Conservation (phyloP, 2,797 vertebrate species). For the Gymnothorax reevesii region DNA sequence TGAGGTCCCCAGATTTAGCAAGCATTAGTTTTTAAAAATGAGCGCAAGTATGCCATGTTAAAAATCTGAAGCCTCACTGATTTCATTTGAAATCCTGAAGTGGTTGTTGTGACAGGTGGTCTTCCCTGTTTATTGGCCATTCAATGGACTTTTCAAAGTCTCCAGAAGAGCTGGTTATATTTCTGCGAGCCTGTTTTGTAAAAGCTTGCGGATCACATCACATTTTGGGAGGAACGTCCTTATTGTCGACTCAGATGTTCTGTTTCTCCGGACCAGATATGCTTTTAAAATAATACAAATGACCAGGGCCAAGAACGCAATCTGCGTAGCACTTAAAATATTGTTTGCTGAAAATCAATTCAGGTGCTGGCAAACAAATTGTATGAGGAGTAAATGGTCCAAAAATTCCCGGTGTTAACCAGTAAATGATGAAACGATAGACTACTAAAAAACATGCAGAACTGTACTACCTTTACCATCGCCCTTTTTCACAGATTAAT, state of each 20-base stretch:
- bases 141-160: too few relatives aligned
- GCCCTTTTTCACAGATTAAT: too few relatives aligned
- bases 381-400: not conserved
- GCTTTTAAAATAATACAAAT: not conserved
- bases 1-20: not conserved
- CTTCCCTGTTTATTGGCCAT: too few relatives aligned
- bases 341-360: not conserved
- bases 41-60: not conserved
- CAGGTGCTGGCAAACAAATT: not conserved
- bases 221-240: not conserved
- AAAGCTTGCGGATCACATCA: too few relatives aligned
- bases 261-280: not conserved
- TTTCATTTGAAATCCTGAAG: not conserved
- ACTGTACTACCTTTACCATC: too few relatives aligned
- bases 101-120: not conserved
- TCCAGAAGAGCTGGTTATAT: too few relatives aligned
- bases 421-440: too few relatives aligned
- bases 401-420: too few relatives aligned
- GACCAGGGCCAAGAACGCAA: not conserved
- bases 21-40: not conserved
- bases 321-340: not conserved
- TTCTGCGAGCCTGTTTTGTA: too few relatives aligned
- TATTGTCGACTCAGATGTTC: not conserved
- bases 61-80: not conserved
- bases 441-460: too few relatives aligned